Percentiles rank a stretch among this genome's conserved stretches.
Conservation (phyloP, 2,888 invertebrate genomes). For the Azorinus chamasolen region DNA sequence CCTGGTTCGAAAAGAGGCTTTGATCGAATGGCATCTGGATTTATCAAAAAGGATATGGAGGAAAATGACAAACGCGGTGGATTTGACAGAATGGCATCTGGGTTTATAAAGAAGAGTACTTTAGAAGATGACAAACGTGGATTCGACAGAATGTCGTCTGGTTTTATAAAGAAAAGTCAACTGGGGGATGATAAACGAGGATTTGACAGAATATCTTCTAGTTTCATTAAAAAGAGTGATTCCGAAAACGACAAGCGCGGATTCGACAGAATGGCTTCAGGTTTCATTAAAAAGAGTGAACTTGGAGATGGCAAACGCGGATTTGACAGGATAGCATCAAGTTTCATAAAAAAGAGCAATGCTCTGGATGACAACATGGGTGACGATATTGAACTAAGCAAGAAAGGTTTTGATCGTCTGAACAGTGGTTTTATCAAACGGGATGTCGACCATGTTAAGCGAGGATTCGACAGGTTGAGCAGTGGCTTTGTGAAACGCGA, state of each 20-base stretch:
- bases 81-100: conserved; percentile 28
- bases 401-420: conserved; percentile 36
- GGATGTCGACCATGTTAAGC: conserved; percentile 12
- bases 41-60: conserved; percentile 26
- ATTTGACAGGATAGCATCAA: conserved; percentile 19
- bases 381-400: neutral
- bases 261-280: conserved; percentile 10
- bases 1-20: conserved; percentile 13
- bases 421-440: conserved; percentile 30
- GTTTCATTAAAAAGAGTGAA: conserved; percentile 19
- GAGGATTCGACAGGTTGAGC: conserved; percentile 25
- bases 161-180: conserved; percentile 40
- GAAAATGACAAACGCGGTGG: conserved; percentile 6
- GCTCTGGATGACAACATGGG: neutral
- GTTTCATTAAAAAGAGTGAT: conserved; percentile 24
- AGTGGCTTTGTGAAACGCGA: conserved; percentile 18
- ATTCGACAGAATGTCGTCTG: conserved; percentile 32
- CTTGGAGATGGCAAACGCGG: conserved; percentile 3
- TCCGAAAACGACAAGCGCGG: conserved; percentile 6
- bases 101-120: conserved; percentile 36
- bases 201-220: conserved; percentile 17
- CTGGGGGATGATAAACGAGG: conserved; percentile 5
- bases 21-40: conserved; percentile 16
- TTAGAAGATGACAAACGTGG: conserved; percentile 5
- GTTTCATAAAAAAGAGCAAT: conserved; percentile 28